A percentile compares a stretch with the other conserved stretches of the same genome.
phyloP scores from a whole-genome alignment of 2,888 invertebrate species.

The Mythimna ferrago region DNA sequence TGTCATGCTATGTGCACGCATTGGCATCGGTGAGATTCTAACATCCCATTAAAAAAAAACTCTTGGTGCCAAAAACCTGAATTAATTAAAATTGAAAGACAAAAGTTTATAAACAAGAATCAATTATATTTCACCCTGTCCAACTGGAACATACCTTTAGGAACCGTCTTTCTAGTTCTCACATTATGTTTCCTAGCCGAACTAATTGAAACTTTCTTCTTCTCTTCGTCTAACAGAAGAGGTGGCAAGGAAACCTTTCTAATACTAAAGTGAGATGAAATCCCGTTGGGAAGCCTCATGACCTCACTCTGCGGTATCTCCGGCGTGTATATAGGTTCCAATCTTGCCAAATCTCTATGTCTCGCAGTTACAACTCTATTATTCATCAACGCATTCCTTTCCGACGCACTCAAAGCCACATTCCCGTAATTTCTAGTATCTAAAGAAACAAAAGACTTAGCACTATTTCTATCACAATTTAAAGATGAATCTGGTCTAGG shows the following conservation, averaged over 20 bases:
- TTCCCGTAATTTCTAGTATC: constrained; percentile 81
- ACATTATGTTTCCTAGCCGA: constrained; percentile 80
- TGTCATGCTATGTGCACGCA: not conserved
- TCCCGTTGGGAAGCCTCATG: constrained; percentile 69
- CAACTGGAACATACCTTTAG: constrained; percentile 71
- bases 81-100: constrained; percentile 5
- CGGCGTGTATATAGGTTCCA: constrained; percentile 83
- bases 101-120: constrained; percentile 18
- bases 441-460: constrained; percentile 86
- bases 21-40: constrained; percentile 11
- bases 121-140: constrained; percentile 72
- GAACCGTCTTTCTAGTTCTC: constrained; percentile 69
- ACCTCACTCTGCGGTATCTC: constrained; percentile 77
- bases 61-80: not conserved
- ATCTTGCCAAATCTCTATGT: constrained; percentile 79
- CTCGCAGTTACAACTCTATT: constrained; percentile 83
- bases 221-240: constrained; percentile 84
- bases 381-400: constrained; percentile 75
- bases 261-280: constrained; percentile 74
- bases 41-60: not conserved
- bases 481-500: constrained; percentile 84
- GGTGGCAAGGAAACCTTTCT: constrained; percentile 88
- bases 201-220: constrained; percentile 74
- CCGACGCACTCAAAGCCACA: constrained; percentile 78
- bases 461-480: constrained; percentile 86